These are phyloP conservation scores for Anguilla rostrata DNA, from an alignment of 2,113 vertebrate species.

Conservation along the genomic window DNA sequence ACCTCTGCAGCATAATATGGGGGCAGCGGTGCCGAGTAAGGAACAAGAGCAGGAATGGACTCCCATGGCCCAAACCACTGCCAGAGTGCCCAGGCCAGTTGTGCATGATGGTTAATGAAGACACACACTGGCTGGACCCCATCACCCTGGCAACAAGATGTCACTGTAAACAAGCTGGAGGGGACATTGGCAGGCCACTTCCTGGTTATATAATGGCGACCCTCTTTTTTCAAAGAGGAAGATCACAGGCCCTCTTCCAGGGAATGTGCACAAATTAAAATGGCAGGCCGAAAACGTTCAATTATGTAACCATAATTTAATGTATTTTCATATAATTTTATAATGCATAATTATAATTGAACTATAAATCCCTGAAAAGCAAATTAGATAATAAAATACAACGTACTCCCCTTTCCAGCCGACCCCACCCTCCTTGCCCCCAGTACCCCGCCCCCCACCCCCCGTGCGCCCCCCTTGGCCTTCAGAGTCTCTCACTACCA, in stretches of 20 bases:
- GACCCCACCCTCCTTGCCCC: not conserved
- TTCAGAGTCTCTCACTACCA: not conserved
- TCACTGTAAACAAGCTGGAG: slow-evolving; percentile 71
- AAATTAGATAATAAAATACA: slow-evolving; percentile 9
- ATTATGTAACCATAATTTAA: slow-evolving; percentile 26
- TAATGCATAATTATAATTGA: too few species aligned
- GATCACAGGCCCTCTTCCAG: slow-evolving; percentile 39
- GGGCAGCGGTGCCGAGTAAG: not conserved
- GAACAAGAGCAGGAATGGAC: not conserved
- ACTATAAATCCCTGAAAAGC: slow-evolving; percentile 8
- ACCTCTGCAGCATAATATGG: not conserved
- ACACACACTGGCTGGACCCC: slow-evolving; percentile 59
- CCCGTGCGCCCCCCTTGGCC: not conserved
- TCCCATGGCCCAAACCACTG: slow-evolving; percentile 42
- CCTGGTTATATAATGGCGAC: slow-evolving; percentile 64
- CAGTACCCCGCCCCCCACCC: not conserved
- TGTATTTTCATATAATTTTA: too few species aligned
- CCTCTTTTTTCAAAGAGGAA: slow-evolving; percentile 52
- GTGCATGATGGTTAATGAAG: slow-evolving; percentile 65
- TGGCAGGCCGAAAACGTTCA: slow-evolving; percentile 37
- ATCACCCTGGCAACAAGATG: slow-evolving; percentile 61
- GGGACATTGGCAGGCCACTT: slow-evolving; percentile 65
- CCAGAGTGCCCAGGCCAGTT: slow-evolving; percentile 48
- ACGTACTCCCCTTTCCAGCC: not conserved
- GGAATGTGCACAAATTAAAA: slow-evolving; percentile 37